Percentiles rank a stretch among this genome's conserved stretches.
phyloP scores from a whole-genome alignment of 2,888 invertebrate species.

The Tetramorium bicarinatum region DNA sequence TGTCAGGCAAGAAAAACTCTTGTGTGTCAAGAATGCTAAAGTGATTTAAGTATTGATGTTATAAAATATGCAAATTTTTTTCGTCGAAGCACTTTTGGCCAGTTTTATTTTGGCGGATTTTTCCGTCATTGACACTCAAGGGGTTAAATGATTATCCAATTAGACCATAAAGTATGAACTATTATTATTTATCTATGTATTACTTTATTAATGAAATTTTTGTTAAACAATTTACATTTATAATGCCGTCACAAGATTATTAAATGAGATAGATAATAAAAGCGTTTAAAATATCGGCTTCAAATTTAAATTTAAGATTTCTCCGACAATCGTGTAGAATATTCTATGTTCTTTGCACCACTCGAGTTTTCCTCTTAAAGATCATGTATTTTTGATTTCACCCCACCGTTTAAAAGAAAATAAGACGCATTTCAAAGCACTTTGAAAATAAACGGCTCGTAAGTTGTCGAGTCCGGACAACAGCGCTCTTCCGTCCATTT shows the following conservation, averaged over 20 bases:
- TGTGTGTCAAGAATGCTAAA: no score
- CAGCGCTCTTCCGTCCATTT: constrained; percentile 22
- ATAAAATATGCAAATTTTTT: no score
- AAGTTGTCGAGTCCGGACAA: neutral
- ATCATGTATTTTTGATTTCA: neutral
- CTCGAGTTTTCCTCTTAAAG: neutral
- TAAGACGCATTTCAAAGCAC: neutral
- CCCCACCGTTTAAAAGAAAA: neutral
- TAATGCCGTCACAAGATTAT: neutral
- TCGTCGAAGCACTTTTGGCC: no score
- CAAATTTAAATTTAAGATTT: neutral
- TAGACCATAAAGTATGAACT: neutral
- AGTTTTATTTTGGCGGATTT: no score
- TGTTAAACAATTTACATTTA: neutral
- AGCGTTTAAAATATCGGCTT: neutral
- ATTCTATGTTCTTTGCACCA: neutral
- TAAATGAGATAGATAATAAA: neutral
- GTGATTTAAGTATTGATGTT: no score
- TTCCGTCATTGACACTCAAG: no score
- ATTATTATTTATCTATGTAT: neutral
- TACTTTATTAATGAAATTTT: neutral
- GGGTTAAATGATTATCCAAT: neutral
- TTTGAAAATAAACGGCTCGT: constrained; percentile 14
- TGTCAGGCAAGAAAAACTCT: no score
- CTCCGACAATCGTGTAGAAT: neutral